Evolutionary conservation across 2,797 vertebrate species (phyloP).

Genomic region (Sebastes aleutianus): DNA sequence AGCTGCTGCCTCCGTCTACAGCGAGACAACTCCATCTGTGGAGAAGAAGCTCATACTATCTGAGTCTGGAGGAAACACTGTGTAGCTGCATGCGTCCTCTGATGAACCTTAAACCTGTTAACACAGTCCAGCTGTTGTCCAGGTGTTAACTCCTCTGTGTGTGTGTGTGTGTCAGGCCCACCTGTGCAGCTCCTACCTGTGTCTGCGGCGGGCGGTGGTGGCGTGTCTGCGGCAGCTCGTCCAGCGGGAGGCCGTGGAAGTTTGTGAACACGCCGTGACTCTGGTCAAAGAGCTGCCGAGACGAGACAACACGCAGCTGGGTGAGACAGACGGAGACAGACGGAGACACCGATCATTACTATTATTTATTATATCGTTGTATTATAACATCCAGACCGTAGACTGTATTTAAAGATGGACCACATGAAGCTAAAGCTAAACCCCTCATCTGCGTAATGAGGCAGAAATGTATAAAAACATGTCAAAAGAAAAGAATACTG

Average conservation of each 20-base stretch:
- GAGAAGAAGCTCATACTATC: not conserved
- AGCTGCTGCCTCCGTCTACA: too few species aligned
- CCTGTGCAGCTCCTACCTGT: conserved; percentile 89
- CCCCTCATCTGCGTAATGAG: too few species aligned
- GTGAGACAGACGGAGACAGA: conserved; percentile 45
- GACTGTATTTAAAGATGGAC: too few species aligned
- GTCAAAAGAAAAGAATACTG: too few species aligned
- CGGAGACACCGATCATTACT: too few species aligned
- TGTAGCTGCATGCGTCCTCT: not conserved
- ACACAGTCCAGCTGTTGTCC: not conserved
- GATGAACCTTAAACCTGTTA: not conserved
- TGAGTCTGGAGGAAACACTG: conserved; percentile 21
- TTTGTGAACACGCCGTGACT: conserved; percentile 87
- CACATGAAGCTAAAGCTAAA: too few species aligned
- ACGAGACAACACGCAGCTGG: conserved; percentile 83
- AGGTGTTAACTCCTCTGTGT: not conserved
- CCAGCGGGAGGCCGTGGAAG: conserved; percentile 90
- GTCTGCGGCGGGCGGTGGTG: conserved; percentile 87
- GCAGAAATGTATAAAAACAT: too few species aligned
- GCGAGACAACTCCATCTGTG: too few species aligned
- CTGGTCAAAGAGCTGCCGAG: conserved; percentile 85
- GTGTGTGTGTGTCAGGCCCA: conserved; percentile 81
- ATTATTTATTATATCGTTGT: not conserved
- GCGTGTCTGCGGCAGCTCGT: conserved; percentile 91
- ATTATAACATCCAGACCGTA: not conserved